Conservation (phyloP, 2,113 vertebrate genomes). For the Puffinus mauretanicus region DNA sequence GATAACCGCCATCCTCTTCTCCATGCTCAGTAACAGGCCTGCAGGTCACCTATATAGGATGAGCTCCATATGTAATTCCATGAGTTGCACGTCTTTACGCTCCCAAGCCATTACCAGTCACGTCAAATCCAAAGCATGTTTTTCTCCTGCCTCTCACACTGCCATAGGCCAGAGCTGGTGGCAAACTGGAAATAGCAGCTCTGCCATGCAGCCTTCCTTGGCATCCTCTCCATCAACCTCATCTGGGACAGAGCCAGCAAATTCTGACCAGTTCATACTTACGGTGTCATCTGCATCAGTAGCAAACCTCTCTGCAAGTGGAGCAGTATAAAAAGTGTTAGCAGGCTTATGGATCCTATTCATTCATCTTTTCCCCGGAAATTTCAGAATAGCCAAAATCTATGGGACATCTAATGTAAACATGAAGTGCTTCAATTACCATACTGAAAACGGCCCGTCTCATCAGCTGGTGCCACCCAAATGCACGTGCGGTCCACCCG, state of each 20-base stretch:
- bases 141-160: background rate
- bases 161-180: background rate
- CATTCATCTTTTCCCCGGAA: background rate
- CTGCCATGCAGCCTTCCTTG: background rate
- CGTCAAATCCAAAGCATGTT: background rate
- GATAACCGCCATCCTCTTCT: background rate
- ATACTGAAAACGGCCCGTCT: background rate
- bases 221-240: background rate
- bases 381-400: background rate
- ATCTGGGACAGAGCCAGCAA: background rate
- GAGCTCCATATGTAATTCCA: background rate
- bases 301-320: background rate
- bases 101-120: background rate
- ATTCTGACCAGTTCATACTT: background rate
- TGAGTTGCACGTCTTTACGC: background rate
- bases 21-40: background rate
- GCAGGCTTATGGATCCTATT: background rate
- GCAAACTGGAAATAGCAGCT: background rate
- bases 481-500: accelerated
- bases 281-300: background rate
- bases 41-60: background rate
- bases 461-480: background rate
- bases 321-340: background rate
- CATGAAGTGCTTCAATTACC: background rate
- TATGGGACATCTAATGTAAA: background rate